Evolutionary conservation across 2,888 invertebrate species (phyloP).

Genomic region (Idaea straminata): DNA sequence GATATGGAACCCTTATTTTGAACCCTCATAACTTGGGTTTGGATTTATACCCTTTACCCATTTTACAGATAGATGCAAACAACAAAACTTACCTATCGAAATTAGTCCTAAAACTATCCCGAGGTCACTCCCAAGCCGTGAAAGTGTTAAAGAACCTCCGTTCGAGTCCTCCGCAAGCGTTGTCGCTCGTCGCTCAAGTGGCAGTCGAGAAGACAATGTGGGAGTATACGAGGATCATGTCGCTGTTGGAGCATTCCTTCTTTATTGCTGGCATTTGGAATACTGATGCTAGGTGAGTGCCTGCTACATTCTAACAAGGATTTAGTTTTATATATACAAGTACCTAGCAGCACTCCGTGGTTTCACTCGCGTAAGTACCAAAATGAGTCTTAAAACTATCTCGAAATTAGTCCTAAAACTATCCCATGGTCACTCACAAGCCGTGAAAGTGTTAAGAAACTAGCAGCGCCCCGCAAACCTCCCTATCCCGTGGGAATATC

Average conservation of each 20-base stretch:
- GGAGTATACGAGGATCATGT: conserved; percentile 72
- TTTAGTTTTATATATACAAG: no score
- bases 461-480: no score
- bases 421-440: conserved; percentile 70
- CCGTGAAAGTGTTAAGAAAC: conserved; percentile 65
- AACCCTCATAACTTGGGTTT: background rate
- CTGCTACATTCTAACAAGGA: conserved; percentile 45
- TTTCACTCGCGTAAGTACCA: no score
- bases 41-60: no score
- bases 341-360: no score
- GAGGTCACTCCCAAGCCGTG: conserved; percentile 67
- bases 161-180: conserved; percentile 61
- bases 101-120: conserved; percentile 65
- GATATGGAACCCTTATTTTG: no score
- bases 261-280: conserved; percentile 72
- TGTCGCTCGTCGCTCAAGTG: conserved; percentile 70
- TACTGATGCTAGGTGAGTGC: conserved; percentile 56
- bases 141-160: conserved; percentile 67
- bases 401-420: no score
- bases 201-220: conserved; percentile 71
- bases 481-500: no score
- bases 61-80: conserved; percentile 70
- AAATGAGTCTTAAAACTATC: no score
- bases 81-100: conserved; percentile 72
- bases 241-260: conserved; percentile 70